Base-by-base conservation (phyloP, 2,888 invertebrate genomes). In the Andrena flavipes region DNA sequence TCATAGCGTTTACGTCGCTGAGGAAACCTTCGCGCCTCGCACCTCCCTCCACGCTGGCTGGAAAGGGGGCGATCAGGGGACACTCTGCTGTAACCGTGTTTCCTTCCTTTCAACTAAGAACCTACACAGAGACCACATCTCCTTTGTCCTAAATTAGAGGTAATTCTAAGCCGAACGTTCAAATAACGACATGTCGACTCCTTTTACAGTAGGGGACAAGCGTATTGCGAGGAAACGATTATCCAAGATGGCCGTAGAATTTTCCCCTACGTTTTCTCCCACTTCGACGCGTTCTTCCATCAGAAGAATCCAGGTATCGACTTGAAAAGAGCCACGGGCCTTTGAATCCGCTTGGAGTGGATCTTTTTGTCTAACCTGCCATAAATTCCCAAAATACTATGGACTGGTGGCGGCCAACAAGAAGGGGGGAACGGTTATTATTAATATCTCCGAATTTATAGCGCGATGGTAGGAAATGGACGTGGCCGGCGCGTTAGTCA, bases 381-480 rank as follows among this genome's bases (percentile, higher is more conserved):
- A 90, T 92, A 92, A 92, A 92, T 92, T 90, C 80, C 85, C 82
- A 90, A 88, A 88, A 79, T 87, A 84, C 80, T 72, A 62, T n/a
- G 30, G 59, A 59, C 51, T 42, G 67, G 54, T 67, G 70, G 74
- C 59, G 77, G 71, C 10, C 20, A n/a, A 26, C 2, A 26, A 16
- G 13, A n/a, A 54, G 8, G 64, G 33, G 26, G 33, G 56, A 42
- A 42, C 23, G 65, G 83, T 87, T 87, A 87, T 88, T 87, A 90
- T 89, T 87, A 90, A 91, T 91, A 91, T 89, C 90, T 88, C 60
- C 71, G 85, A 82, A 89, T 91, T 90, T 88, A 89, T 88, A 86
- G 80, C 80, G 74, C 75, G 87, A 85, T 76, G 67, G 80, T 77
- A 76, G 81, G 77, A 77, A 68, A 80, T 54, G 23, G 56, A 56